Evolutionary conservation across 2,113 vertebrate genomes (phyloP).

Genomic region (Phylloscopus whistleri): DNA sequence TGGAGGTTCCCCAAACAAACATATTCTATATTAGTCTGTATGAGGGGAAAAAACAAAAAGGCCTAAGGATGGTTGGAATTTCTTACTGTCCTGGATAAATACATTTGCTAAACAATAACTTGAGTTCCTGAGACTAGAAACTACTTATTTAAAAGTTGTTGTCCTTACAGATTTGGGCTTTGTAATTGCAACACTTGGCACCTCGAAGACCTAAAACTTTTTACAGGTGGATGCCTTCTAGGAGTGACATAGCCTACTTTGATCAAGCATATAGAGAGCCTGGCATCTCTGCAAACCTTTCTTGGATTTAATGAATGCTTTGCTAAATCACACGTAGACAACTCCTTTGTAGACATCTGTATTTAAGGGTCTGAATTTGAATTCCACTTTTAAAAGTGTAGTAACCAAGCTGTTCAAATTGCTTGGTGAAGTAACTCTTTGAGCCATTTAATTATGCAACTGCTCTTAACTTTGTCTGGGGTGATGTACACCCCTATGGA

Average conservation of each 20-base stretch:
- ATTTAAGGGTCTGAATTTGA: not conserved
- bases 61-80: not conserved
- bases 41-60: accelerated
- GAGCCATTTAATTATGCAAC: not conserved
- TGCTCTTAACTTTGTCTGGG: not conserved
- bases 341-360: not conserved
- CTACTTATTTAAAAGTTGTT: not conserved
- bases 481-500: not conserved
- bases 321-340: not conserved
- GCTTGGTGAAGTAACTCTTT: not conserved
- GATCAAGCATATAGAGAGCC: not conserved
- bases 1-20: not conserved
- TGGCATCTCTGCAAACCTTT: not conserved
- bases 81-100: not conserved
- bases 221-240: not conserved
- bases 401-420: not conserved
- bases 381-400: not conserved
- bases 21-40: not conserved
- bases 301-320: not conserved
- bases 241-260: not conserved
- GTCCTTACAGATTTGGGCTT: not conserved
- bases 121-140: not conserved
- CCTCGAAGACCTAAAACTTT: not conserved
- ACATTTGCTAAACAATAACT: not conserved
- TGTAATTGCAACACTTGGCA: not conserved